A percentile compares a stretch with the other conserved stretches of the same genome.
phyloP scores from a whole-genome alignment of 2,888 invertebrate genomes.

The Himalopsyche japonica region DNA sequence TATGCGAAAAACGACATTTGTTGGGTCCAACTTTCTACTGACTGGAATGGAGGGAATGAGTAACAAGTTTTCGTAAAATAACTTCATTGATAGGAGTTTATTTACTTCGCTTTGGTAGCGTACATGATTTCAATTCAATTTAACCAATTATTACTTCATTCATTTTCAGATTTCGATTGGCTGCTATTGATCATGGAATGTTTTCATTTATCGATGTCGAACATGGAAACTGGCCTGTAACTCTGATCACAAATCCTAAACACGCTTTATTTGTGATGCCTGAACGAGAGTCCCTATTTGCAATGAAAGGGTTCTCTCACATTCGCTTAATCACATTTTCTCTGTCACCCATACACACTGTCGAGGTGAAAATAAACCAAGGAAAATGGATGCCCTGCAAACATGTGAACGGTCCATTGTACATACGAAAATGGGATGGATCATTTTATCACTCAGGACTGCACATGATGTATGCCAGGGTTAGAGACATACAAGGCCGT shows the following conservation, averaged over 20 bases:
- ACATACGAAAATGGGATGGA: slow-evolving; percentile 75
- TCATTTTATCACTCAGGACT: slow-evolving; percentile 64
- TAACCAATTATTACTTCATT: not conserved
- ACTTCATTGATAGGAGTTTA: too few species aligned
- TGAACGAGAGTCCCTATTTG: slow-evolving; percentile 70
- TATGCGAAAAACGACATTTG: too few species aligned
- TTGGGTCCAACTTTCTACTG: too few species aligned
- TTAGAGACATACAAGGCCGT: slow-evolving; percentile 62
- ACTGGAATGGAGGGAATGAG: too few species aligned
- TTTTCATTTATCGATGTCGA: slow-evolving; percentile 82
- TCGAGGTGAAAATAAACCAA: slow-evolving; percentile 70
- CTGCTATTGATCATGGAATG: slow-evolving; percentile 87
- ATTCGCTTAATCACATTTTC: slow-evolving; percentile 83
- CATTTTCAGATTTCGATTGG: slow-evolving; percentile 68
- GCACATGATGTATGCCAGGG: slow-evolving; percentile 67
- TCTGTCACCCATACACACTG: slow-evolving; percentile 63
- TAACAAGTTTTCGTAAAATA: too few species aligned
- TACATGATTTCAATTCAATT: too few species aligned
- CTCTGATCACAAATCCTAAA: slow-evolving; percentile 90
- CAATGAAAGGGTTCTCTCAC: slow-evolving; percentile 72
- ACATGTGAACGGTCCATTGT: slow-evolving; percentile 69
- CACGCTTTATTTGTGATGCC: slow-evolving; percentile 75
- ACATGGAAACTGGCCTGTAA: slow-evolving; percentile 79
- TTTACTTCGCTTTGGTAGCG: too few species aligned
- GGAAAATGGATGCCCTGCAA: slow-evolving; percentile 67